phyloP scores from a whole-genome alignment of 2,888 invertebrate genomes.

The Halictus quadricinctus region DNA sequence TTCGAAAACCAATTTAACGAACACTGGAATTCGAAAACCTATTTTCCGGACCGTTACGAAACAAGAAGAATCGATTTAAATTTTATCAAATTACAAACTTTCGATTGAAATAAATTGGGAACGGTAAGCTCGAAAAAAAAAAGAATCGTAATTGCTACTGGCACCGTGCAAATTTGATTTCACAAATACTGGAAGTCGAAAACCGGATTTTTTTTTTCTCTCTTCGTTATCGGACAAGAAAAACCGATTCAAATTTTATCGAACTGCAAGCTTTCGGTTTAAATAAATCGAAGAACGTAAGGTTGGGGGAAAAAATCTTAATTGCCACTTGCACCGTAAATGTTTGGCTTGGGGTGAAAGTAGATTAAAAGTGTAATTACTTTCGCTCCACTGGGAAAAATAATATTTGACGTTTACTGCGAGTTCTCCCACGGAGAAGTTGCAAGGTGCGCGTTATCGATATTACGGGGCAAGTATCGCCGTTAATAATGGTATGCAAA shows the following conservation, averaged over 20 bases:
- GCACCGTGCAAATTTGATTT: neutral
- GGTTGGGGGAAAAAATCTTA: neutral
- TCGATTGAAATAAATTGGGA: neutral
- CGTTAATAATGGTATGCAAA: constrained; percentile 52
- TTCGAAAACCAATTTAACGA: neutral
- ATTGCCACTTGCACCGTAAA: neutral
- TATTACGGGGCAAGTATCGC: constrained; percentile 39
- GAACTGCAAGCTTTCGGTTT: neutral
- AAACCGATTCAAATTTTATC: neutral
- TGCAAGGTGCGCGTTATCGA: constrained; percentile 43
- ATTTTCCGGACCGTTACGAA: neutral
- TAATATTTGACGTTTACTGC: constrained; percentile 36
- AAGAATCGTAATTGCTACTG: neutral
- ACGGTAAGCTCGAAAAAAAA: neutral
- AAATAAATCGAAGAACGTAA: neutral
- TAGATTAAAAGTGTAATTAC: constrained; percentile 9
- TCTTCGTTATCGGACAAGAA: neutral
- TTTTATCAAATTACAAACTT: neutral
- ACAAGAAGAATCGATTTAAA: neutral
- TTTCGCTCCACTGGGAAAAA: constrained; percentile 13
- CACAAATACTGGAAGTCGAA: neutral
- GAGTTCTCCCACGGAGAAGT: constrained; percentile 24
- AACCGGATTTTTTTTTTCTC: neutral
- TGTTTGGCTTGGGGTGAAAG: neutral
- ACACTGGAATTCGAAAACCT: neutral